Base-by-base conservation (phyloP, 2,113 vertebrate genomes). In the Picathartes gymnocephalus region DNA sequence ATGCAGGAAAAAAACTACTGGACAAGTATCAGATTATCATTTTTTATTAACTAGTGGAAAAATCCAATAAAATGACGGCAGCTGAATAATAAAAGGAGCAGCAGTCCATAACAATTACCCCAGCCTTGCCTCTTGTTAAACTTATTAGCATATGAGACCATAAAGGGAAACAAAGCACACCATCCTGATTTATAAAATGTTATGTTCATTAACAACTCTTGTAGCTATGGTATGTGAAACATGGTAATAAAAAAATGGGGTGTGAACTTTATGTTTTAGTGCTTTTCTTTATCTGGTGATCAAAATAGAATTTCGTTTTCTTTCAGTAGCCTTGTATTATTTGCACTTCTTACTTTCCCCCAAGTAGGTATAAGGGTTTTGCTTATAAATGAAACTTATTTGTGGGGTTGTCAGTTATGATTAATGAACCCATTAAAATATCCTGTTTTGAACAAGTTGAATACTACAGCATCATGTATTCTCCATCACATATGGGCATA, bases 1-100 rank as follows among this genome's bases (percentile, higher is more conserved):
- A 88, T 78, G 19, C 18, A 83, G 21, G 27, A 48, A 85, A 90
- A 90, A 88, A 79, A 16, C 48, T 83, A 72, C 6, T 79, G 86
- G 90, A 71, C n/a, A 92, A 88, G 72, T 72, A 66, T 93, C 69
- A 88, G 72, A 81, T 95, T 57, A 96, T 96, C n/a, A 83, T 88
- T 92, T 82, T 96, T 95, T 96, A 92, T 74, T 91, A 94, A 95
- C 40, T 65, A 86, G 72, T 64, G 77, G 86, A 90, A 96, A 95
- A 96, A 86, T 77, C 6, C 65, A 94, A n/a, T 95, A 90, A 96
- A 93, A 83, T 20, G 28, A 93, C 60, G 94, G 93, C 56, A 92
- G 86, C 48, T 78, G 76, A 94, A 92, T 78, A 94, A 88, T 88
- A 90, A 84, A 84, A 88, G 50, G 57, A 90, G 81, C 69, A 88